These are phyloP conservation scores for Diabrotica virgifera DNA, from an alignment of 1,140 invertebrate species.

Conservation along the genomic window DNA sequence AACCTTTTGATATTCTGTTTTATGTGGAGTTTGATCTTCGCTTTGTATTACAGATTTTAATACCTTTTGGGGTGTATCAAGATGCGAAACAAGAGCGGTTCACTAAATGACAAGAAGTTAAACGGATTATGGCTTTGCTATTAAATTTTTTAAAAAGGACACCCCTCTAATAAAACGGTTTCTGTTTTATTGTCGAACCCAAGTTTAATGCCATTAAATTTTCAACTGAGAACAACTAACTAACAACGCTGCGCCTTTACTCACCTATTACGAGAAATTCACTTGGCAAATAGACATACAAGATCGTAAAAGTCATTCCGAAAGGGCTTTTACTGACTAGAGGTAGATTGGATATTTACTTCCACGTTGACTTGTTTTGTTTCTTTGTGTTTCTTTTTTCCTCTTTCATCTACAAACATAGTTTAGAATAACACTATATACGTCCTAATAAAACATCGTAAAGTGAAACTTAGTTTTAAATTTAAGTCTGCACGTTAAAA, in stretches of 20 bases:
- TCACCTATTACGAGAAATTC: constrained; percentile 2
- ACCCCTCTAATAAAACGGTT: constrained; percentile 12
- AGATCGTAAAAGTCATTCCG: neutral
- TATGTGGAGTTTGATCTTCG: constrained; percentile 11
- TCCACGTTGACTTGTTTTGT: neutral
- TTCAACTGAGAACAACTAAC: neutral
- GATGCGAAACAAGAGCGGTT: constrained; percentile 5
- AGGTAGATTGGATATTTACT: neutral
- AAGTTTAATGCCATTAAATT: neutral
- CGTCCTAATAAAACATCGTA: no score
- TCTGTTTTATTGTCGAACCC: constrained; percentile 10
- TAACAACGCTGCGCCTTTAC: neutral
- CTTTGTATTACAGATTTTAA: constrained; percentile 15
- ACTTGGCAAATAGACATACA: constrained; percentile 2
- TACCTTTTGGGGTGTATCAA: constrained; percentile 11
- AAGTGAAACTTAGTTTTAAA: no score
- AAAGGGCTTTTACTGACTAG: neutral
- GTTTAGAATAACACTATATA: no score
- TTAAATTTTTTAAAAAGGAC: constrained; percentile 13
- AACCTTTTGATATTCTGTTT: constrained; percentile 11
- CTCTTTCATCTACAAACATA: no score
- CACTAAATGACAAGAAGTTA: constrained; percentile 13
- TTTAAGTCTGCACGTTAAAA: no score
- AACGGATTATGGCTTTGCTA: constrained; percentile 10
- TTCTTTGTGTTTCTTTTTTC: no score